Conservation (phyloP, 2,888 invertebrate genomes). For the Nemapogon koenigi region DNA sequence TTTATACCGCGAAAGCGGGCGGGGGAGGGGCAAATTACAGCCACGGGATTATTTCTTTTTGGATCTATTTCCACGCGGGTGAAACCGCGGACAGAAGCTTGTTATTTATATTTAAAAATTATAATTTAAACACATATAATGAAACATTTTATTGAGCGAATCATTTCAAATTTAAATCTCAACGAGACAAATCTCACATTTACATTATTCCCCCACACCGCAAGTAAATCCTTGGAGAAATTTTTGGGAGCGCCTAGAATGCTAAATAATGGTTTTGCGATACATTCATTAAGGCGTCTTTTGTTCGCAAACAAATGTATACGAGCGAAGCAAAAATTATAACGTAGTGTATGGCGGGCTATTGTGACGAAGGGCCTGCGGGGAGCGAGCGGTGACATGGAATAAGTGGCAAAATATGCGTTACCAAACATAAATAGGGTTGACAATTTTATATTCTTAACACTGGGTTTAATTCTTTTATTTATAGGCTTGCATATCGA, state of each 20-base stretch:
- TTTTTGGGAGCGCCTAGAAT: constrained; percentile 22
- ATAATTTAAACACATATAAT: not conserved
- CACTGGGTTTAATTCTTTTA: too few species aligned
- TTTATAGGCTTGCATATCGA: too few species aligned
- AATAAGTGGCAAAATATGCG: constrained; percentile 41
- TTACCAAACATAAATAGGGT: constrained; percentile 1
- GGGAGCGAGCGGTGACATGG: constrained; percentile 29
- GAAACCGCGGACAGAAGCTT: too few species aligned
- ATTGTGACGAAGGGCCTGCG: constrained; percentile 30
- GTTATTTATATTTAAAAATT: too few species aligned
- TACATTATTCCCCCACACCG: too few species aligned
- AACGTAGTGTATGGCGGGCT: constrained; percentile 44
- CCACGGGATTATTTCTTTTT: too few species aligned
- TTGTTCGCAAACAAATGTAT: constrained; percentile 47
- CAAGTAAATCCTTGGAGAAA: constrained; percentile 4
- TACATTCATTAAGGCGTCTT: constrained; percentile 58
- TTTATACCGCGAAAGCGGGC: too few species aligned
- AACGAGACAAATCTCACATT: too few species aligned
- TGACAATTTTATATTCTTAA: not conserved
- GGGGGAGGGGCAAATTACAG: too few species aligned
- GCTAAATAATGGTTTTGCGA: constrained; percentile 60
- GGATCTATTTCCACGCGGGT: too few species aligned
- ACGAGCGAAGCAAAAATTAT: constrained; percentile 61
- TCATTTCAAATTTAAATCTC: not conserved
- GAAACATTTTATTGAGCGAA: not conserved